Base-by-base conservation (phyloP, 2,797 vertebrate species). In the Platalea minor region DNA sequence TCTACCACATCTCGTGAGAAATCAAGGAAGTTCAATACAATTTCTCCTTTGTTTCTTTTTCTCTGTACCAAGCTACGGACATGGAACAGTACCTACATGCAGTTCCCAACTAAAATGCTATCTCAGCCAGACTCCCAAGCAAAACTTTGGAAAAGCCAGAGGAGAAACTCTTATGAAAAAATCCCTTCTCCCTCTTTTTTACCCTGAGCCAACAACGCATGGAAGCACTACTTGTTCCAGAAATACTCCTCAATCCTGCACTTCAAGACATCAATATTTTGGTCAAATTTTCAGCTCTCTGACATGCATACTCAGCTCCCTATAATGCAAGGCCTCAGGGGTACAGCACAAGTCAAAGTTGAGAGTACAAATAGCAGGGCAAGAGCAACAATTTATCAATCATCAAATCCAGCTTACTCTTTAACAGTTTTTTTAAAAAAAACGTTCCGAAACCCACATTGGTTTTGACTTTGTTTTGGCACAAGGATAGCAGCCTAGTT, bases 401-500 rank as follows among this genome's bases (percentile, higher is more conserved):
- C 69, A 91, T 0, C 11, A 33, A 92, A 78, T 17, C 15, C 53
- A 75, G 41, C 33, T 93, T 65, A 86, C 25, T 67, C 65, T 84
- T 85, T 84, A 88, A 91, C 57, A 59, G 39, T 41, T 46, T 20
- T 24, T 51, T 29, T 53, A 29, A 11, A 24, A 51, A 31, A 57
- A 21, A 24, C 9, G 17, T 78, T 88, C 57, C 2, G 17, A 91
- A 95, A 78, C 39, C 19, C 79, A 31, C 57, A 54, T 31, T 43
- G 59, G 63, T 91, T 91, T 88, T 81, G 88, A 86, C 83, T 88
- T 88, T 37, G 54, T 61, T 84, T 91, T 95, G 93, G 76, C 77
- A 94, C 65, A 65, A 31, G 31, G 33, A 64, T 7, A 91, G 57
- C 54, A 93, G 68, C 33, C 76, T 51, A 31, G 46, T 91, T 82